phyloP scores from a whole-genome alignment of 1,140 invertebrate genomes.

The Trichomalopsis sarcophagae region DNA sequence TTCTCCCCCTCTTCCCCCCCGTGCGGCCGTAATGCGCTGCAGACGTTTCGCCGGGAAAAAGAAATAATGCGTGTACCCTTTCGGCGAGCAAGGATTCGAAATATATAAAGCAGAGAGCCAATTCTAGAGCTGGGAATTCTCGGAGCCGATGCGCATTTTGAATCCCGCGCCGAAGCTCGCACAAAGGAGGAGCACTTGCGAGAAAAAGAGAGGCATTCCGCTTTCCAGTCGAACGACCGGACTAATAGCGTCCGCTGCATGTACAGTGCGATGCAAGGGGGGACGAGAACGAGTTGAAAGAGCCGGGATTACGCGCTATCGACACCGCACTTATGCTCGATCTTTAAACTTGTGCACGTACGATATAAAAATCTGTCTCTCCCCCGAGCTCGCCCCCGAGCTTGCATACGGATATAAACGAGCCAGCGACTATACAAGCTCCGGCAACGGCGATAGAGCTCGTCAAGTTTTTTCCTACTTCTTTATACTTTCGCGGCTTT shows the following conservation, averaged over 20 bases:
- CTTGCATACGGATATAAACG: too few species aligned
- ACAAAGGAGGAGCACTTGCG: neutral
- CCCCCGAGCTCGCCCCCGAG: too few species aligned
- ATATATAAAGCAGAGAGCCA: neutral
- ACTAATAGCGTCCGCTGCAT: conserved; percentile 40
- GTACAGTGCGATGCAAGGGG: neutral
- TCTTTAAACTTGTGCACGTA: neutral
- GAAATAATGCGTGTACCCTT: neutral
- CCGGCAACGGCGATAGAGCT: neutral
- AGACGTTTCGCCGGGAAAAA: neutral
- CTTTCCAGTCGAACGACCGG: conserved; percentile 25
- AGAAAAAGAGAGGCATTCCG: neutral
- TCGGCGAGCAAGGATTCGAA: neutral
- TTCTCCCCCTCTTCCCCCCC: neutral
- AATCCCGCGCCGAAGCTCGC: neutral
- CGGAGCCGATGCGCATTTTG: too few species aligned
- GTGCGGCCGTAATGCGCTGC: neutral
- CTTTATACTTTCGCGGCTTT: neutral
- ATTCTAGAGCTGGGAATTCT: neutral
- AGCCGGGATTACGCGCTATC: conserved; percentile 20
- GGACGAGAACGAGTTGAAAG: neutral
- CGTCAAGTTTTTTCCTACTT: neutral
- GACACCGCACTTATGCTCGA: neutral
- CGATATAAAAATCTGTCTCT: neutral
- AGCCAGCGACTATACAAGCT: neutral